Conservation (phyloP, 2,797 vertebrate genomes). For the Botia almorhae region DNA sequence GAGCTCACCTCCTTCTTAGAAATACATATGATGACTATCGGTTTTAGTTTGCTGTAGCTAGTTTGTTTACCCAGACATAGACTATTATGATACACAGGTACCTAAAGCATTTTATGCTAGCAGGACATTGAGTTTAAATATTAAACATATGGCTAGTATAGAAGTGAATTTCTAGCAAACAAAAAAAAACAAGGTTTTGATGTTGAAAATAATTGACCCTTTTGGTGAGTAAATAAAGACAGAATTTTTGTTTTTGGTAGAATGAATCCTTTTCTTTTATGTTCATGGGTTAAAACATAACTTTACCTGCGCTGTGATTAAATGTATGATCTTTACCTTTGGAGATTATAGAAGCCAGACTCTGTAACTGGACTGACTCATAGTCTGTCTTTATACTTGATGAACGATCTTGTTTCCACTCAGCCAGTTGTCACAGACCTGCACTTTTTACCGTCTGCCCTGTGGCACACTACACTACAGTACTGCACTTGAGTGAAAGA, state of each 20-base stretch:
- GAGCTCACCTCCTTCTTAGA: too few relatives aligned
- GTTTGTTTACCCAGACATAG: too few relatives aligned
- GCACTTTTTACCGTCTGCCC: slow-evolving; percentile 37
- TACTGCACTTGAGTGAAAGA: slow-evolving; percentile 9
- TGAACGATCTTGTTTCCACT: slow-evolving; percentile 24
- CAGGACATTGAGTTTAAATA: too few relatives aligned
- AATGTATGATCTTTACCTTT: neutral
- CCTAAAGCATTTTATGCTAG: too few relatives aligned
- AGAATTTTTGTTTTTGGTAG: too few relatives aligned
- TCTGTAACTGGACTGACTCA: neutral
- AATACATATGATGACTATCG: too few relatives aligned
- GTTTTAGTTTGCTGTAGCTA: too few relatives aligned
- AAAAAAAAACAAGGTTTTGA: too few relatives aligned
- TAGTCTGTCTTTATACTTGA: neutral
- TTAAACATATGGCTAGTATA: too few relatives aligned
- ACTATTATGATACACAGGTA: too few relatives aligned
- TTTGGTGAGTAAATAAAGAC: neutral
- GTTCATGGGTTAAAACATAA: neutral
- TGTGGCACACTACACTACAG: neutral
- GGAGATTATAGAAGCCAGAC: neutral
- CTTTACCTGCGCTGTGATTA: neutral
- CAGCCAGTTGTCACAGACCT: slow-evolving; percentile 32
- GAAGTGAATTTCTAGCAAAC: too few relatives aligned
- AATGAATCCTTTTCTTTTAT: neutral
- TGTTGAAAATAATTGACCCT: too few relatives aligned